phyloP scores from a whole-genome alignment of 2,797 vertebrate species.

The Mormyrops boulengeri region DNA sequence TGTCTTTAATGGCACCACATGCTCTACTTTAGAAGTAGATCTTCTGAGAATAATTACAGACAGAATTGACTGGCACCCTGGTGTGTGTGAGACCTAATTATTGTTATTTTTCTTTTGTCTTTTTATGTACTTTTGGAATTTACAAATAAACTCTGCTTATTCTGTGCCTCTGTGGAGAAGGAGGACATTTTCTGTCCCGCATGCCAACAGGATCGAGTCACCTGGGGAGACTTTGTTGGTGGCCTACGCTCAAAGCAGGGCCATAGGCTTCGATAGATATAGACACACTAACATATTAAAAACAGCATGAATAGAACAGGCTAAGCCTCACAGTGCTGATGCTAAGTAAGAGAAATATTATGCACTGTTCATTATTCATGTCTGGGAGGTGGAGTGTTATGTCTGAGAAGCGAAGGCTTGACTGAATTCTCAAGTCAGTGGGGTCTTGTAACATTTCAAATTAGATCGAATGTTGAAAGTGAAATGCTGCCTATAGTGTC shows the following conservation, averaged over 20 bases:
- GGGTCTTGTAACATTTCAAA: neutral
- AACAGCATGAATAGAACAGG: neutral
- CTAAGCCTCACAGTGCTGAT: neutral
- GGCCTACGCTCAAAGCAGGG: neutral
- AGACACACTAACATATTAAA: neutral
- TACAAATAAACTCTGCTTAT: neutral
- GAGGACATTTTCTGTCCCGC: neutral
- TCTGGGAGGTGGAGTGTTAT: neutral
- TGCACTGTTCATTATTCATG: neutral
- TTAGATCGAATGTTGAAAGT: neutral
- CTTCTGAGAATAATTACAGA: constrained; percentile 14
- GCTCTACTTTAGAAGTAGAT: neutral
- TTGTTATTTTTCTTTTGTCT: neutral
- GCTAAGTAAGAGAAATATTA: neutral
- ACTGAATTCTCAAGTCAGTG: neutral
- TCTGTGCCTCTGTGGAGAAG: neutral
- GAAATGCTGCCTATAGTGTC: neutral
- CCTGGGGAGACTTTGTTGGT: neutral
- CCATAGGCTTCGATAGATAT: neutral
- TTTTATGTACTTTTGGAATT: neutral
- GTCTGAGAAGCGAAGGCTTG: neutral
- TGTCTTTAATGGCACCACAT: neutral
- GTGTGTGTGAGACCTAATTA: neutral
- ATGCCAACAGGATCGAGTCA: neutral
- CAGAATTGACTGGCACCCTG: constrained; percentile 11